Evolutionary conservation across 1,140 invertebrate species (phyloP).

Genomic region (Drosophila elegans): DNA sequence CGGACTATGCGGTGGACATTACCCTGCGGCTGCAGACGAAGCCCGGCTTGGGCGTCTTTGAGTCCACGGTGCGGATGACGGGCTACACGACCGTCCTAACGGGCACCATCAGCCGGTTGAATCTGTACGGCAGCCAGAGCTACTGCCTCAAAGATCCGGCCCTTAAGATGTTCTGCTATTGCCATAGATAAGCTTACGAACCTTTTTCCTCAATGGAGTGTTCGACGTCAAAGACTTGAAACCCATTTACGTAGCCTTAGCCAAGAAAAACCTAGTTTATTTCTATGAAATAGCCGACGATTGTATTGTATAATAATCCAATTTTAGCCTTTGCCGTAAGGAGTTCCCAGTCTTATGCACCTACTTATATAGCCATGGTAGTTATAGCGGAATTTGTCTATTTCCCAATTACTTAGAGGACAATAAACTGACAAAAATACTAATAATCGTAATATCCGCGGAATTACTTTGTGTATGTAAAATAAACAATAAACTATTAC

Average conservation of each 20-base stretch:
- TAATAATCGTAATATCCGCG: conserved; percentile 20
- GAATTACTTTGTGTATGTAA: conserved; percentile 17
- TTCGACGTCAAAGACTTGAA: conserved; percentile 41
- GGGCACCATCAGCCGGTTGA: conserved; percentile 91
- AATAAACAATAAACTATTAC: conserved; percentile 13
- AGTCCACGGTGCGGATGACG: conserved; percentile 88
- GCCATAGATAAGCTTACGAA: conserved; percentile 79
- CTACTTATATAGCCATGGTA: conserved; percentile 20
- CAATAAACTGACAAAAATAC: conserved; percentile 22
- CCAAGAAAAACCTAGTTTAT: conserved; percentile 30
- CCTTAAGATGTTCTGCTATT: conserved; percentile 92
- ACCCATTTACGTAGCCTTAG: conserved; percentile 47
- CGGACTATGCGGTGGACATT: conserved; percentile 86
- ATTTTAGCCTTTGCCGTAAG: conserved; percentile 27
- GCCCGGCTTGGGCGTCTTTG: conserved; percentile 91
- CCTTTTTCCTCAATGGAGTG: not conserved
- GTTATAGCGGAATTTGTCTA: conserved; percentile 24
- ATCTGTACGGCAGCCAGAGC: conserved; percentile 92
- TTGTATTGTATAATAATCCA: conserved; percentile 44
- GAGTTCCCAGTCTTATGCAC: conserved; percentile 26
- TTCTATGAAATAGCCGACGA: conserved; percentile 49
- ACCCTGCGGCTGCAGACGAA: conserved; percentile 88
- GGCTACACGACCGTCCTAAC: conserved; percentile 85
- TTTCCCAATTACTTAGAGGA: conserved; percentile 35
- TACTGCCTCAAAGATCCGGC: conserved; percentile 90